A percentile compares a stretch with the other conserved stretches of the same genome.
Evolutionary conservation across 2,113 vertebrate genomes (phyloP).

Genomic region (Chaetops frenatus): DNA sequence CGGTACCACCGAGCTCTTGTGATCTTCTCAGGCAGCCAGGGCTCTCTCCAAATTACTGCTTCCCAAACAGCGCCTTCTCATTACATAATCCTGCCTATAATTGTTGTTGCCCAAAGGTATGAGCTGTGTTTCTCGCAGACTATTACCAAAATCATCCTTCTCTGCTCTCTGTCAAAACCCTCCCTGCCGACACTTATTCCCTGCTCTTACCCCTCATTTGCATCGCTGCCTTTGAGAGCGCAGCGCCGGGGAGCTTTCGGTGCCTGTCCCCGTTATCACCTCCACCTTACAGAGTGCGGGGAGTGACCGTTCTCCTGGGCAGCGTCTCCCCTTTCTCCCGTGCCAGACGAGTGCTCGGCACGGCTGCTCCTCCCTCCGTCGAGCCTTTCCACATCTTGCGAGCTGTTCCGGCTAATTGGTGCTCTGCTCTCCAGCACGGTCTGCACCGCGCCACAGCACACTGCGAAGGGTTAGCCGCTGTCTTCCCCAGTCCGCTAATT

Average conservation of each 20-base stretch:
- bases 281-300: rapidly evolving
- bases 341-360: rapidly evolving
- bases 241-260: rapidly evolving
- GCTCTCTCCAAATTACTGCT: neutral
- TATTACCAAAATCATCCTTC: slow-evolving; percentile 57
- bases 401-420: neutral
- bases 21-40: neutral
- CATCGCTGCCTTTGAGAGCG: neutral
- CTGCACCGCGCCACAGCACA: neutral
- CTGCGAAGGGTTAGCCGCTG: slow-evolving; percentile 32
- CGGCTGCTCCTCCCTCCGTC: neutral
- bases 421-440: neutral
- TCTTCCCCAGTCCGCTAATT: slow-evolving; percentile 53
- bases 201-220: slow-evolving; percentile 21
- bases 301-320: neutral
- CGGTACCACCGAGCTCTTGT: neutral
- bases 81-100: slow-evolving; percentile 65
- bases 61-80: slow-evolving; percentile 31
- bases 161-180: slow-evolving; percentile 16
- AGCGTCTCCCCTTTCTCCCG: neutral
- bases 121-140: slow-evolving; percentile 54
- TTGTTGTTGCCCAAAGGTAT: slow-evolving; percentile 70
- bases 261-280: neutral
- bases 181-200: neutral
- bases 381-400: neutral